phyloP scores from a whole-genome alignment of 64 coral and sea anemone species.

The Hydrozoanthus tunicans region DNA sequence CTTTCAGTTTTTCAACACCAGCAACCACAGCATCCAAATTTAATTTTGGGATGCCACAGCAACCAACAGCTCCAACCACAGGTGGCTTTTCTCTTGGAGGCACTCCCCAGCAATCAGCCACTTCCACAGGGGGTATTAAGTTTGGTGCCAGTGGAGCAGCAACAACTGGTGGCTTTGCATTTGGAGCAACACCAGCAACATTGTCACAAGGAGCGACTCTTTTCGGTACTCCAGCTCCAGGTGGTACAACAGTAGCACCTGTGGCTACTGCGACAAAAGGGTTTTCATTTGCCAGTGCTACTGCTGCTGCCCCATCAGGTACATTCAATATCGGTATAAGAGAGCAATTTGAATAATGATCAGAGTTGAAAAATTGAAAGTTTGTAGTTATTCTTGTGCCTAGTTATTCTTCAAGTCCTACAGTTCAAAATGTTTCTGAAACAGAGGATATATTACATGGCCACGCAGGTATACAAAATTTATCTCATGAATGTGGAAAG shows the following conservation, averaged over 20 bases:
- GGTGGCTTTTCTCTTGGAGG: slow-evolving; percentile 17
- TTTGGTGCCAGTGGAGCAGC: slow-evolving; percentile 3
- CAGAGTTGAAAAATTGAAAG: background rate
- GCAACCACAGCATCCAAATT: slow-evolving; percentile 34
- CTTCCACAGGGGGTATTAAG: slow-evolving; percentile 34
- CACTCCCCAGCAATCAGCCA: background rate
- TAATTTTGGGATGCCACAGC: slow-evolving; percentile 23
- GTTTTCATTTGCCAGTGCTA: slow-evolving; percentile 51
- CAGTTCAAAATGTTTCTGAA: too few species aligned
- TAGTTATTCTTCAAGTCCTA: background rate
- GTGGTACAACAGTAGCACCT: background rate
- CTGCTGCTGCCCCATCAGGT: slow-evolving; percentile 17
- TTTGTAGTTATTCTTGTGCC: background rate
- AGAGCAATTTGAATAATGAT: too few species aligned
- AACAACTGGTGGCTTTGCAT: slow-evolving; percentile 10
- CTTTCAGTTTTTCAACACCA: slow-evolving; percentile 44
- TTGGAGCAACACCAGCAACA: background rate
- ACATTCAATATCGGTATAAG: background rate
- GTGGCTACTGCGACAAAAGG: slow-evolving; percentile 18
- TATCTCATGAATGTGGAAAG: too few species aligned
- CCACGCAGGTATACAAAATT: too few species aligned
- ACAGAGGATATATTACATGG: too few species aligned
- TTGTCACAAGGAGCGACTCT: background rate
- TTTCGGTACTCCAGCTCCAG: background rate
- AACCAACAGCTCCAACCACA: slow-evolving; percentile 13